These are phyloP conservation scores for Brachyptera putata DNA, from an alignment of 2,888 invertebrate species.

Conservation along the genomic window DNA sequence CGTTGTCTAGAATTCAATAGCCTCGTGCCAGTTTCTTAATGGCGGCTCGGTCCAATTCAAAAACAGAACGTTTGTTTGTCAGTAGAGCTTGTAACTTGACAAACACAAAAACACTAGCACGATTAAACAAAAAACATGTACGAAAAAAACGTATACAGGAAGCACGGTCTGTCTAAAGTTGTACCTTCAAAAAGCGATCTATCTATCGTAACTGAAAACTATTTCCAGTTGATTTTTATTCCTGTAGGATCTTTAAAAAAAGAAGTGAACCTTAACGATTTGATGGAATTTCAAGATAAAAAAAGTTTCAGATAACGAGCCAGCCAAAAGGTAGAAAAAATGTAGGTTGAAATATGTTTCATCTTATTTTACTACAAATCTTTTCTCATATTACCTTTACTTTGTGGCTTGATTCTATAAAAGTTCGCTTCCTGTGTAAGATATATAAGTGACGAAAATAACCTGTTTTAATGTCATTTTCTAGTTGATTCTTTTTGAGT, in stretches of 20 bases:
- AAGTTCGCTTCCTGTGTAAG: constrained; percentile 4
- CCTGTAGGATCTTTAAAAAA: background rate
- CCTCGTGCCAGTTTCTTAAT: background rate
- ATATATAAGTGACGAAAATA: too few species aligned
- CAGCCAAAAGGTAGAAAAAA: background rate
- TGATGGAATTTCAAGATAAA: constrained; percentile 1
- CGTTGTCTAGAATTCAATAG: background rate
- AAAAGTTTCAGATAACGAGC: constrained; percentile 10
- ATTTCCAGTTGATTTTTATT: constrained; percentile 11
- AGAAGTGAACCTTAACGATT: constrained; percentile 8
- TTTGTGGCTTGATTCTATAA: background rate
- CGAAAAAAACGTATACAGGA: background rate
- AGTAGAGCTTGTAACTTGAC: background rate
- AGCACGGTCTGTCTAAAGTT: constrained; percentile 3
- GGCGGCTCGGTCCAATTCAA: background rate
- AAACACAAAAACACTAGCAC: constrained; percentile 7
- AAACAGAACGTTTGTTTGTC: constrained; percentile 4
- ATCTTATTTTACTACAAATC: background rate
- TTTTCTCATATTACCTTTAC: background rate
- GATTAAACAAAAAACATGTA: background rate
- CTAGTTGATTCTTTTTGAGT: background rate
- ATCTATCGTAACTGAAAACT: background rate
- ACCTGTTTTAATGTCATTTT: constrained; percentile 6
- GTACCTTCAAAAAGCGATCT: constrained; percentile 11
- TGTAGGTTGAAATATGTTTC: background rate